These are phyloP conservation scores for Tragelaphus scriptus DNA, from an alignment of 2,113 vertebrate genomes.

Conservation along the genomic window DNA sequence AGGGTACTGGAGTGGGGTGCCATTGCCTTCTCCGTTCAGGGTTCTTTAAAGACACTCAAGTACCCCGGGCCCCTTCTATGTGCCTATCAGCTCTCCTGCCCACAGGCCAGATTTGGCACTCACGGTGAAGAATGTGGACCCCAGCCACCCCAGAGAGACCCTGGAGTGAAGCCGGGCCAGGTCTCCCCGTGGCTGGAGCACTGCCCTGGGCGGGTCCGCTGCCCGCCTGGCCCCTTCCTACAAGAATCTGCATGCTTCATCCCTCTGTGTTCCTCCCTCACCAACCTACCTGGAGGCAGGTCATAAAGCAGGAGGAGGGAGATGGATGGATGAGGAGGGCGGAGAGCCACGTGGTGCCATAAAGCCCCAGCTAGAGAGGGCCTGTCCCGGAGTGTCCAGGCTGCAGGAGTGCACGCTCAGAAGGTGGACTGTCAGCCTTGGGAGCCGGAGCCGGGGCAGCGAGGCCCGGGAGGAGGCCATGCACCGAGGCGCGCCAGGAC, in stretches of 20 bases:
- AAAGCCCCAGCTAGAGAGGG: constrained; percentile 60
- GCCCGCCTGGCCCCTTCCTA: neutral
- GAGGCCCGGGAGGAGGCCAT: constrained; percentile 1
- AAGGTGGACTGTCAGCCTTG: neutral
- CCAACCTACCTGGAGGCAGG: constrained; percentile 78
- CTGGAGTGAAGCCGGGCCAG: neutral
- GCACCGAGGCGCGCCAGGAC: constrained; percentile 43
- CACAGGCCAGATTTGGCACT: neutral
- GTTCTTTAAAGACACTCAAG: neutral
- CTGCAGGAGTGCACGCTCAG: neutral
- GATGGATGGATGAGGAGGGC: constrained; percentile 57
- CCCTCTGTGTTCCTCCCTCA: constrained; percentile 52
- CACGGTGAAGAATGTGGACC: neutral
- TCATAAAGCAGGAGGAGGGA: constrained; percentile 72
- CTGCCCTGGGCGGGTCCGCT: neutral
- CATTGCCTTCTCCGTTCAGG: no score
- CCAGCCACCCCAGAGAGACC: neutral
- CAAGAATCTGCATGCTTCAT: constrained; percentile 68
- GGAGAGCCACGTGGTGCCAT: constrained; percentile 75
- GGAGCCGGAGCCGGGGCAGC: neutral
- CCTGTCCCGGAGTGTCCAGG: constrained; percentile 69
- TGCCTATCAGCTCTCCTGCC: neutral
- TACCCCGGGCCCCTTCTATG: fast-evolving
- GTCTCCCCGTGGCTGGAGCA: neutral
- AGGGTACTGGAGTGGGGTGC: no score